phyloP scores from a whole-genome alignment of 2,797 vertebrate species.

The Sebastes iracundus region DNA sequence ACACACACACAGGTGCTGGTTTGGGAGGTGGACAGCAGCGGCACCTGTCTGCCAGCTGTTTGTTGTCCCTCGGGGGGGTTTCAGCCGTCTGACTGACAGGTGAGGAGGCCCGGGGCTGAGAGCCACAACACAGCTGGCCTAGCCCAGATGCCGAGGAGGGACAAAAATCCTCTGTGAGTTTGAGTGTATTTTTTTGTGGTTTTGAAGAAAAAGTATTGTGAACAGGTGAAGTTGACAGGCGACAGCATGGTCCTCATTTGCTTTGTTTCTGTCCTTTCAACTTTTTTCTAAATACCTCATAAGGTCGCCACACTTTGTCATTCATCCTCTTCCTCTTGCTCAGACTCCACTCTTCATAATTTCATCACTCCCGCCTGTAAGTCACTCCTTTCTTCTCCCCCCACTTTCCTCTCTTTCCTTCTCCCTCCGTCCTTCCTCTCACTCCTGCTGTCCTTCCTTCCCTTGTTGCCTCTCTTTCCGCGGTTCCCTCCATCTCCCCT shows the following conservation, averaged over 20 bases:
- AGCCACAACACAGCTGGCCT: constrained; percentile 78
- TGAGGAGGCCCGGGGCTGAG: constrained; percentile 71
- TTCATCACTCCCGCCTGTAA: constrained; percentile 1
- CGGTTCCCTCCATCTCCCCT: constrained; percentile 78
- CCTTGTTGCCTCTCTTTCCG: constrained; percentile 74
- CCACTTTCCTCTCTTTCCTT: neutral
- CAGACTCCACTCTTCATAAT: constrained; percentile 8
- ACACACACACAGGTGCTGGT: constrained; percentile 65
- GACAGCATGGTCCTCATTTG: neutral
- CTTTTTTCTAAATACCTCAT: constrained; percentile 24
- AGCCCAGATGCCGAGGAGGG: constrained; percentile 73
- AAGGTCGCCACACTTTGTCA: constrained; percentile 16
- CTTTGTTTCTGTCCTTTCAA: constrained; percentile 22
- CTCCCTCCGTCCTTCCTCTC: constrained; percentile 43
- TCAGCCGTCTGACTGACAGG: constrained; percentile 78
- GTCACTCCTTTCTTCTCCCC: constrained; percentile 11
- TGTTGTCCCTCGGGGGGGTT: constrained; percentile 82
- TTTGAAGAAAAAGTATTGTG: constrained; percentile 47
- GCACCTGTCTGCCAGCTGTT: constrained; percentile 83
- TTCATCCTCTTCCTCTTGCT: constrained; percentile 21
- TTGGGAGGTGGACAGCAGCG: constrained; percentile 59
- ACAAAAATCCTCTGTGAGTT: constrained; percentile 44
- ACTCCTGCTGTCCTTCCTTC: constrained; percentile 68
- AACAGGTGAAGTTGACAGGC: constrained; percentile 53
- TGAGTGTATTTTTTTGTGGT: constrained; percentile 18